Percentiles rank a stretch among this genome's conserved stretches.
Conservation (phyloP, 2,113 vertebrate genomes). For the Poeciliopsis retropinna region DNA sequence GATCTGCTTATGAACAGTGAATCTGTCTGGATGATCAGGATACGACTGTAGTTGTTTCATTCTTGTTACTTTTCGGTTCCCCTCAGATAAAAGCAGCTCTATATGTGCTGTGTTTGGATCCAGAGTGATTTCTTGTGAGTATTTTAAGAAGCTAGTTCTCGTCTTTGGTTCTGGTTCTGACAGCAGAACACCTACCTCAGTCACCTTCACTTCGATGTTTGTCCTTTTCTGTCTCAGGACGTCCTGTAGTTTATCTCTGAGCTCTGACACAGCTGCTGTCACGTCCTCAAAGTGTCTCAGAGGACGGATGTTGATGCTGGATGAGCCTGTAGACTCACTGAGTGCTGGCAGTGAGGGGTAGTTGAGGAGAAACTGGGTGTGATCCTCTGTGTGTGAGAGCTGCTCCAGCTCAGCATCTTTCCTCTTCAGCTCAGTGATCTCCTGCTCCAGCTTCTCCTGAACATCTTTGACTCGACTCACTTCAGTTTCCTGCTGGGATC, state of each 20-base stretch:
- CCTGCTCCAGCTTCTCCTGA: conserved; percentile 11
- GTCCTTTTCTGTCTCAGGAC: too few relatives aligned
- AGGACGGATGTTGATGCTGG: too few relatives aligned
- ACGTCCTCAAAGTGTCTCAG: too few relatives aligned
- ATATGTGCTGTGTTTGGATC: not conserved
- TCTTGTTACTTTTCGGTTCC: conserved; percentile 6
- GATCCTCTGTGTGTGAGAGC: not conserved
- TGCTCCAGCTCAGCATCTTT: conserved; percentile 3
- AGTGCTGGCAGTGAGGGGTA: too few relatives aligned
- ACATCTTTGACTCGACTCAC: conserved; percentile 4
- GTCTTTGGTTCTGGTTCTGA: not conserved
- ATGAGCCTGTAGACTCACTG: too few relatives aligned
- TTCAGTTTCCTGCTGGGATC: conserved; percentile 14
- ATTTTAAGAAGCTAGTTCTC: not conserved
- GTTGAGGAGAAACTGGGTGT: too few relatives aligned
- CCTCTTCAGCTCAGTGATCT: conserved; percentile 12
- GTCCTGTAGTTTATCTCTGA: too few relatives aligned
- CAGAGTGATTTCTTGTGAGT: not conserved
- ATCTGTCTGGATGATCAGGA: too few relatives aligned
- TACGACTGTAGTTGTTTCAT: too few relatives aligned
- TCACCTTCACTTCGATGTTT: too few relatives aligned
- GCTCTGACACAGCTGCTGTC: too few relatives aligned
- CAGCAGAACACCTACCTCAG: not conserved
- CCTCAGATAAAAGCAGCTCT: not conserved
- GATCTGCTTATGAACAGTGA: not conserved